Conservation (phyloP, 2,797 vertebrate species). For the Macrochelys suwanniensis region DNA sequence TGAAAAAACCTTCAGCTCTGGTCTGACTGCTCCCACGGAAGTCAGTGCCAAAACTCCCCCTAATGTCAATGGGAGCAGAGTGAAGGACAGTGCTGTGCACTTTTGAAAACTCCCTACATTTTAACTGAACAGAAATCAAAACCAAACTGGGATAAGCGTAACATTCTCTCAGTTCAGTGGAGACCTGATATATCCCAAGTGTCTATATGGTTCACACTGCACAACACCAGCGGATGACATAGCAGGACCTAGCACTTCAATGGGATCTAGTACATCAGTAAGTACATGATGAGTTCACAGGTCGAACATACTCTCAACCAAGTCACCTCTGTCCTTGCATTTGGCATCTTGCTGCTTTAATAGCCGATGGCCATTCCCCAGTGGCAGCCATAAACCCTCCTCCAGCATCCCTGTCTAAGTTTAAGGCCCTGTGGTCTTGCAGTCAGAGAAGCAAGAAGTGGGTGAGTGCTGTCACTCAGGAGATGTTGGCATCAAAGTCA, state of each 20-base stretch:
- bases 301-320: background rate
- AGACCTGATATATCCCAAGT: background rate
- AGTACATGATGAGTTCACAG: background rate
- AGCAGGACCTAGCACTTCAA: background rate
- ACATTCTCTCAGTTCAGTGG: background rate
- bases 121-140: background rate
- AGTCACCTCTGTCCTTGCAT: background rate
- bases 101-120: background rate
- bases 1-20: background rate
- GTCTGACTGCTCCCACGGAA: background rate
- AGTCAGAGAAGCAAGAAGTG: background rate
- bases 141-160: background rate
- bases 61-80: background rate
- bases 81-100: background rate
- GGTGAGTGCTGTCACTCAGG: background rate
- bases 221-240: background rate
- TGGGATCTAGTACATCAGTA: background rate
- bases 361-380: background rate
- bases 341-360: background rate
- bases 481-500: background rate
- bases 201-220: background rate
- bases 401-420: background rate
- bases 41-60: background rate
- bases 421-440: background rate
- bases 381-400: background rate